These are phyloP conservation scores for Thaleichthys pacificus DNA, from an alignment of 2,797 vertebrate genomes.

Conservation along the genomic window DNA sequence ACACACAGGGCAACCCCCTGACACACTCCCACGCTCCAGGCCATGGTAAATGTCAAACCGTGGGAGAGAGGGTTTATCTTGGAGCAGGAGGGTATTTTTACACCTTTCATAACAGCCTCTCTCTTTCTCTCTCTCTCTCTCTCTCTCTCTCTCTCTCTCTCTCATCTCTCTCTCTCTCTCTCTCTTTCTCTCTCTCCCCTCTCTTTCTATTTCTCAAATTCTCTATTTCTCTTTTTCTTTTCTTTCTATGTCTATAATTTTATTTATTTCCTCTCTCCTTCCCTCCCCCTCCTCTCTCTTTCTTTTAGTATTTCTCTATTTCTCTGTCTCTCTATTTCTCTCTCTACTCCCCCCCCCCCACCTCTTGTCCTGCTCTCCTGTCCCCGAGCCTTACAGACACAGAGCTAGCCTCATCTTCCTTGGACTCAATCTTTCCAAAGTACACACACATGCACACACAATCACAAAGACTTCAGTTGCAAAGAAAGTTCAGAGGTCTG, in stretches of 20 bases:
- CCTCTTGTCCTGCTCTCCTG: slow-evolving; percentile 14
- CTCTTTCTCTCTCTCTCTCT: slow-evolving; percentile 11
- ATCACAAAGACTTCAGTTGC: neutral
- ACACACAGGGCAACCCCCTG: slow-evolving; percentile 59
- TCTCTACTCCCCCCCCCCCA: slow-evolving; percentile 20
- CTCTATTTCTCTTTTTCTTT: slow-evolving; percentile 14
- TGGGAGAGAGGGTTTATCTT: slow-evolving; percentile 81
- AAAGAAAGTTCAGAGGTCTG: no score
- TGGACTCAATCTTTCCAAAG: slow-evolving; percentile 23
- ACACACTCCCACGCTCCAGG: slow-evolving; percentile 71
- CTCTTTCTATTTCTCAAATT: neutral
- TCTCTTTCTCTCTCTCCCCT: neutral
- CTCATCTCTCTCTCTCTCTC: slow-evolving; percentile 6
- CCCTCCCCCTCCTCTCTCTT: no score
- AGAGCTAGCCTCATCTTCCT: neutral
- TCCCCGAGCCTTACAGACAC: slow-evolving; percentile 10
- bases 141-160: slow-evolving; percentile 8
- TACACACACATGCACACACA: slow-evolving; percentile 21
- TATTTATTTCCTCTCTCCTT: no score
- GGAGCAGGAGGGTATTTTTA: slow-evolving; percentile 82
- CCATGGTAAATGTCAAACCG: slow-evolving; percentile 81
- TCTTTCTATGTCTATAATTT: neutral
- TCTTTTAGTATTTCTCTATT: no score
- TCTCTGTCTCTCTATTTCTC: neutral
- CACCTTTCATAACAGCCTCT: slow-evolving; percentile 72